Base-by-base conservation (phyloP, 1,140 invertebrate genomes). In the Oncopeltus fasciatus region DNA sequence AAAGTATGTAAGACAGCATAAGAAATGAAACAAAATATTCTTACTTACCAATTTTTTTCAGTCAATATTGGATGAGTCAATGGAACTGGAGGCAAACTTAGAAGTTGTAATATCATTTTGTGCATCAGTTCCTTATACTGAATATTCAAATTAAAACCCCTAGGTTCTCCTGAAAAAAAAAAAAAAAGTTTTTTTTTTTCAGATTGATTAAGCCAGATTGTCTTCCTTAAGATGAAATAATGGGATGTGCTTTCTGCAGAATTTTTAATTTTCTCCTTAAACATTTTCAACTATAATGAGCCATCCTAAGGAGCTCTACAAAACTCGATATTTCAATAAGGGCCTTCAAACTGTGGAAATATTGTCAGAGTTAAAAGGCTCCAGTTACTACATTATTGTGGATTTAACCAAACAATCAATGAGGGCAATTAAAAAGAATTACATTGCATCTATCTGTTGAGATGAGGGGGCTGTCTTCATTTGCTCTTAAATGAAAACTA, bases 21-120 rank as follows among this genome's bases (percentile, higher is more conserved):
- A n/a, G n/a, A n/a, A n/a, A n/a, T n/a, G n/a, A n/a, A n/a, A n/a
- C n/a, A n/a, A n/a, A n/a, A n/a, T n/a, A n/a, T n/a, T n/a, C n/a
- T n/a, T 24, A 53, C 49, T 68, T 72, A 81, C 85, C 85, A 88
- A 66, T 81, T 84, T 71, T 80, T 85, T 70, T 88, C 85, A 1
- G 82, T 83, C 24, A 86, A 69, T 60, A 79, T 74, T 31, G 80
- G 75, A 58, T 83, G 81, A 0, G 82, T 84, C 57, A 88, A 74
- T 57, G 81, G 75, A 70, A 81, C 80, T 66, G 82, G 77, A 33
- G 81, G 77, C 20, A 84, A 78, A 9, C 86, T 81, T 21, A 84
- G 75, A 38, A 91, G 75, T 73, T 87, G 86, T 67, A 77, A 81
- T 60, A 82, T 77, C 5, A 90, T 72, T 58, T 80, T 78, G 46